Base-by-base conservation (phyloP, 2,888 invertebrate species). In the Dryococelus australis region DNA sequence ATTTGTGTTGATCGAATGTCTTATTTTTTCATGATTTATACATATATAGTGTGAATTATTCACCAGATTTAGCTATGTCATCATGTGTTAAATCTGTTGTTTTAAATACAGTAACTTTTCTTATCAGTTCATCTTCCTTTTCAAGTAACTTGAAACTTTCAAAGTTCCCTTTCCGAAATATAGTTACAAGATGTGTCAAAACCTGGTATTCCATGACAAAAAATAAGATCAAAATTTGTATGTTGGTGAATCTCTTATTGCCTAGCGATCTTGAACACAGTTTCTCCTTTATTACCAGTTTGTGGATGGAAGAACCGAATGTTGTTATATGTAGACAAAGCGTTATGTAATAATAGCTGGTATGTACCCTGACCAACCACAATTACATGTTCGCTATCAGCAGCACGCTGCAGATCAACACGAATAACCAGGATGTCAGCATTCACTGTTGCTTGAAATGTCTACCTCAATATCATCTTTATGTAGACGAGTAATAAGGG, bases 221-320 rank as follows among this genome's bases (percentile, higher is more conserved):
- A 80, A 0, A 80, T 1, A 27, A 80, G 6, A n/a, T 4, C 80
- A 80, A n/a, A 13, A 2, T 4, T 80, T 26, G 80, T 80, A 12
- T n/a, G 80, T 26, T 78, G 80, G n/a, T n/a, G 80, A 80, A 80
- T 80, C 80, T 16, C 80, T 80, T n/a, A n/a, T 80, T 80, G 80
- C 80, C 24, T 8, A 80, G n/a, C 26, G n/a, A 80, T 80, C 12
- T 26, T 80, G 13, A 80, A n/a, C 28, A 80, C 28, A 80, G 27
- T n/a, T 80, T 16, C 26, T 80, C 26, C 12, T 80, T n/a, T 80
- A 80, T n/a, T 80, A 27, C n/a, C 26, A 80, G 80, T 28, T 80
- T 28, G 80, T 20, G 24, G 80, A 13, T 24, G 24, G 24, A 80
- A 26, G 28, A 80, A 80, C 26, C 2, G n/a, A 80, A 80, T 13